Percentiles rank a stretch among this genome's conserved stretches.
Conservation (phyloP, 2,113 vertebrate genomes). For the Brachypodius melanocephalos region DNA sequence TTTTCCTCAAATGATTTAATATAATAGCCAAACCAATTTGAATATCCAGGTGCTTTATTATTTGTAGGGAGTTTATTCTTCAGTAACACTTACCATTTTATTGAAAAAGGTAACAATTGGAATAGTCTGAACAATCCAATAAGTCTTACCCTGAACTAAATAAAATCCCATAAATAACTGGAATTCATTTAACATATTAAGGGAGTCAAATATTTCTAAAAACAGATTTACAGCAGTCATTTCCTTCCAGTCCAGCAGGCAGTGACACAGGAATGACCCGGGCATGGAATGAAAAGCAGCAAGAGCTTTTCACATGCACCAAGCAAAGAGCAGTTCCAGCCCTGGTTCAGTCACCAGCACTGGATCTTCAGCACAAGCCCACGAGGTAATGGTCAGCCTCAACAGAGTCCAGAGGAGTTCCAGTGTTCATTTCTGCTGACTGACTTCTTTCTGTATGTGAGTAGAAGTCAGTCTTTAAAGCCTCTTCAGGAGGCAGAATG, state of each 20-base stretch:
- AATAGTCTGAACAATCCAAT: background rate
- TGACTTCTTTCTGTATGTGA: background rate
- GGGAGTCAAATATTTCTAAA: conserved; percentile 55
- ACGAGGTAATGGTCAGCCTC: background rate
- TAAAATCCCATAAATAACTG: conserved; percentile 63
- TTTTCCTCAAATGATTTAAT: background rate
- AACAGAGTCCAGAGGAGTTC: background rate
- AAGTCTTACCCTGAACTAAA: conserved; percentile 2
- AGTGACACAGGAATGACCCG: conserved; percentile 61
- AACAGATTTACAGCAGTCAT: conserved; percentile 69
- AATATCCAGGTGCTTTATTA: background rate
- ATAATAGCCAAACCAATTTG: background rate
- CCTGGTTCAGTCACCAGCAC: background rate
- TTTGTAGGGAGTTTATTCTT: background rate
- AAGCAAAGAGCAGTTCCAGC: background rate
- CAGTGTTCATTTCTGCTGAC: background rate
- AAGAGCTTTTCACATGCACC: conserved; percentile 46
- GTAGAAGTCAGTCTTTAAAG: background rate
- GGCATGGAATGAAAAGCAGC: conserved; percentile 48
- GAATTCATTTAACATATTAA: conserved; percentile 53
- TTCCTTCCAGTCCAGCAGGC: conserved; percentile 63
- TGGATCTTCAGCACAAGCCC: background rate
- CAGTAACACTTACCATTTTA: background rate
- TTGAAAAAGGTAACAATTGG: background rate
- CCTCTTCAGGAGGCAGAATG: background rate